A percentile compares a stretch with the other conserved stretches of the same genome.
Evolutionary conservation across 2,113 vertebrate genomes (phyloP).

Genomic region (Irena cyanogastra): DNA sequence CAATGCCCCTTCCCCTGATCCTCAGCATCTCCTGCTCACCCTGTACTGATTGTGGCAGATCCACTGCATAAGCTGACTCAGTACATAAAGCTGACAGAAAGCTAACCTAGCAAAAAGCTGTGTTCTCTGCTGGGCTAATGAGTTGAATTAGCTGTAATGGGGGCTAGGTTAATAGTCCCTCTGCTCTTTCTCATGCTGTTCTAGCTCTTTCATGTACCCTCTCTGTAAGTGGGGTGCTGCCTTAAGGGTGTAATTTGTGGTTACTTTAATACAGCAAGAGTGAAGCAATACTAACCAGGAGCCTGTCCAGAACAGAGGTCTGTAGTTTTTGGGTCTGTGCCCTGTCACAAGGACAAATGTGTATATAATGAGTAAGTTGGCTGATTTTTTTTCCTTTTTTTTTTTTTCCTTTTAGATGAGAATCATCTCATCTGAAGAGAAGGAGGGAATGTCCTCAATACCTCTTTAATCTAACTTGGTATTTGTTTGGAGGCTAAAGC

Average conservation of each 20-base stretch:
- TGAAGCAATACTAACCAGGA: neutral
- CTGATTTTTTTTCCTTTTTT: neutral
- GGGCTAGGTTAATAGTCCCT: neutral
- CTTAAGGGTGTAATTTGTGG: neutral
- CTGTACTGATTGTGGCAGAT: neutral
- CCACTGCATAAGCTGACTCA: neutral
- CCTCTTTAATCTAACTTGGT: neutral
- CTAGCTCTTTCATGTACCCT: neutral
- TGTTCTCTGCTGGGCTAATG: slow-evolving; percentile 4
- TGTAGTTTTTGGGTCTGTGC: neutral
- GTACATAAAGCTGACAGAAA: neutral
- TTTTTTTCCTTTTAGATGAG: neutral
- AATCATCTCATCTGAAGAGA: neutral
- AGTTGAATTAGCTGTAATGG: neutral
- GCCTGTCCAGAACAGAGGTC: neutral
- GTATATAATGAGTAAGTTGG: neutral
- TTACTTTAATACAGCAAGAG: neutral
- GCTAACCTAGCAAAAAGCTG: slow-evolving; percentile 21
- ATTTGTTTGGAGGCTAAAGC: neutral
- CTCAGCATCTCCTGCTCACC: neutral
- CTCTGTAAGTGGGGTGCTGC: neutral
- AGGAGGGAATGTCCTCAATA: neutral
- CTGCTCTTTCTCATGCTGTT: neutral
- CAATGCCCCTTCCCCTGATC: neutral
- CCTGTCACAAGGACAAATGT: neutral